Evolutionary conservation across 2,888 invertebrate genomes (phyloP).

Genomic region (Deroplatys truncata): DNA sequence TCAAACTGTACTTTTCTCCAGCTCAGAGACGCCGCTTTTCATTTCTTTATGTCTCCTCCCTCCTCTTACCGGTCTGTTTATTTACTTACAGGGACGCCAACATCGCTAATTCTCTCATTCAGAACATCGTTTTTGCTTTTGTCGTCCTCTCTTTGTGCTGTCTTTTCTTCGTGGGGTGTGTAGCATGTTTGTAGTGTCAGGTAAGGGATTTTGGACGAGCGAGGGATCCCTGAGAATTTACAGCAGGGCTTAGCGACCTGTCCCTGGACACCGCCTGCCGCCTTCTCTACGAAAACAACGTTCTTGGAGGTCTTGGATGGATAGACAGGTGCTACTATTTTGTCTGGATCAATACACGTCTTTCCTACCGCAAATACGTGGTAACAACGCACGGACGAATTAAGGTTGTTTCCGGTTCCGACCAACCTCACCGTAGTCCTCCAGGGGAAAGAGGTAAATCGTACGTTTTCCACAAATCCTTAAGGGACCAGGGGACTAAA

Average conservation of each 20-base stretch:
- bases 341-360: too few relatives aligned
- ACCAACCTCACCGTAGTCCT: too few relatives aligned
- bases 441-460: too few relatives aligned
- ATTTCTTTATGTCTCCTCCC: background rate
- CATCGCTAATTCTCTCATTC: slow-evolving; percentile 22
- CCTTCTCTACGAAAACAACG: background rate
- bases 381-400: too few relatives aligned
- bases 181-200: slow-evolving; percentile 17
- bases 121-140: background rate
- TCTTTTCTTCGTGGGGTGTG: background rate
- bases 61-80: background rate
- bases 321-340: background rate
- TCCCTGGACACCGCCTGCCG: background rate
- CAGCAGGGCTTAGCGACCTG: slow-evolving; percentile 17
- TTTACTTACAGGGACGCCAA: slow-evolving; percentile 12
- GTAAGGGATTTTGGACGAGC: slow-evolving; percentile 19
- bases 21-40: background rate
- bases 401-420: too few relatives aligned
- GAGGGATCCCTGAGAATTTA: slow-evolving; percentile 24
- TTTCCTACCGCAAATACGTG: too few relatives aligned
- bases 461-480: too few relatives aligned
- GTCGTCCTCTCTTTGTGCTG: background rate
- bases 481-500: too few relatives aligned
- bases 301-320: background rate
- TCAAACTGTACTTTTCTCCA: too few relatives aligned